Evolutionary conservation across 2,888 invertebrate species (phyloP).

Genomic region (Scaptomyza tumidula): DNA sequence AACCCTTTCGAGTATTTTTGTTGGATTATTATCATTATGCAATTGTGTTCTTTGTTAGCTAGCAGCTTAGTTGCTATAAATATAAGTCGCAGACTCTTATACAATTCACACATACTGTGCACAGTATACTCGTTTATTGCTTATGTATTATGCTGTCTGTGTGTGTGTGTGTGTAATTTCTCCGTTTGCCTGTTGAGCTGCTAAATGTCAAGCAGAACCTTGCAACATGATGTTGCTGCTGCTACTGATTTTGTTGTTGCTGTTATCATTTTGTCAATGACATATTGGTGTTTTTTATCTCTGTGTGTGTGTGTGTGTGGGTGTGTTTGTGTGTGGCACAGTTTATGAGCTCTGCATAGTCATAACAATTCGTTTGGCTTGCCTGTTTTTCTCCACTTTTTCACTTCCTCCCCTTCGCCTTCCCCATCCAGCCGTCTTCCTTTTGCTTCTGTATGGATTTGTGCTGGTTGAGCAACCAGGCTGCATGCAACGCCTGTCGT

Average conservation of each 20-base stretch:
- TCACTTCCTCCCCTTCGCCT: background rate
- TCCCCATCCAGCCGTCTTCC: no score
- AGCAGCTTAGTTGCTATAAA: background rate
- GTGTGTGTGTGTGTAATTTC: background rate
- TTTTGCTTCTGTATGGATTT: background rate
- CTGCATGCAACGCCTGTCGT: slow-evolving; percentile 38
- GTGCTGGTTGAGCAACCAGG: slow-evolving; percentile 1
- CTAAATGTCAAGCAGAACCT: slow-evolving; percentile 2
- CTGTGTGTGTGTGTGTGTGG: background rate
- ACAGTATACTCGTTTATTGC: no score
- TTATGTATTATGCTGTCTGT: background rate
- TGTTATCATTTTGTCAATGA: slow-evolving; percentile 40
- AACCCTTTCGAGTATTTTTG: no score
- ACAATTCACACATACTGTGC: no score
- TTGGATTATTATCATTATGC: no score
- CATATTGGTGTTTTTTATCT: slow-evolving; percentile 18
- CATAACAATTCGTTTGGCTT: slow-evolving; percentile 50
- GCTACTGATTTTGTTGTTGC: background rate
- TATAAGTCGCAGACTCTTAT: background rate
- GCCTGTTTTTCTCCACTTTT: background rate
- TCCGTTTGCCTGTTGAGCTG: slow-evolving; percentile 4
- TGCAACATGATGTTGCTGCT: slow-evolving; percentile 12
- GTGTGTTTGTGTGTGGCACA: slow-evolving; percentile 36
- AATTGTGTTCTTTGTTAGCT: no score
- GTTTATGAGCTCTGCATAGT: slow-evolving; percentile 40